A percentile compares a stretch with the other conserved stretches of the same genome.
These are phyloP conservation scores for Falco novaeseelandiae DNA, from an alignment of 2,797 vertebrate genomes.

Conservation along the genomic window DNA sequence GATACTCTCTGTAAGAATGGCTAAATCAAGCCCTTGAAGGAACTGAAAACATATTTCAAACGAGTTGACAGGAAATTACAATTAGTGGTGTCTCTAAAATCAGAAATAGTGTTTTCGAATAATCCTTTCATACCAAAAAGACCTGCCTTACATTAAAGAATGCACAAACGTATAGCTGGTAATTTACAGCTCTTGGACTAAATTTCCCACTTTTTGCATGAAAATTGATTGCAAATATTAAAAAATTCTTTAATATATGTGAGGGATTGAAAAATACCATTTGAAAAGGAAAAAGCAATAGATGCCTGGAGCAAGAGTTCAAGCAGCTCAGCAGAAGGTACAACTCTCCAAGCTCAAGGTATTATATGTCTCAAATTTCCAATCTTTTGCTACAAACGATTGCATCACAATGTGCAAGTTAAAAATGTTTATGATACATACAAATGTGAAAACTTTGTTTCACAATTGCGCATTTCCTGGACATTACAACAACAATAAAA, in stretches of 20 bases:
- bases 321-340: background rate
- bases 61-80: background rate
- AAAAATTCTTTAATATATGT: background rate
- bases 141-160: background rate
- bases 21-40: background rate
- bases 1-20: background rate
- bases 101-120: background rate
- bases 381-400: background rate
- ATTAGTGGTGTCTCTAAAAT: background rate
- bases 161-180: background rate
- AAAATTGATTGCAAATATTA: background rate
- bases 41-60: background rate
- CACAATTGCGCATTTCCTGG: conserved; percentile 36
- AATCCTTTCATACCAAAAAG: background rate
- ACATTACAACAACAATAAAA: conserved; percentile 46
- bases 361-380: background rate
- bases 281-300: background rate
- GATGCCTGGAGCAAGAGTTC: background rate
- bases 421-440: conserved; percentile 30
- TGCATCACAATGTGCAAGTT: background rate
- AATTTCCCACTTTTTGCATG: background rate
- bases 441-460: conserved; percentile 60
- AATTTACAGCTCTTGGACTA: background rate
- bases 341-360: background rate
- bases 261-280: background rate